phyloP scores from a whole-genome alignment of 1,140 invertebrate species.

The Aphis craccivora region DNA sequence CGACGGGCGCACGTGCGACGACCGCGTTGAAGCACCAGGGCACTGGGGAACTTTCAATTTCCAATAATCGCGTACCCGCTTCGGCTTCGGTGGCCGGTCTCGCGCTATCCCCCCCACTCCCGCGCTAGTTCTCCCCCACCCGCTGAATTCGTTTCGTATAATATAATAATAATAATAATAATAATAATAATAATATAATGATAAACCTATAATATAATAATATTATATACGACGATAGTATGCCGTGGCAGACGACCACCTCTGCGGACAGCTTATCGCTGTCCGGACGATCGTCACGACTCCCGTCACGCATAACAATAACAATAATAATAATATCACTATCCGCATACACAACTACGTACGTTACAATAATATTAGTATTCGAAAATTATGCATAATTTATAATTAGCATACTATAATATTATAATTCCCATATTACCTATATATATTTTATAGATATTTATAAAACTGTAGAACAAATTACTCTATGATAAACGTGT shows the following conservation, averaged over 20 bases:
- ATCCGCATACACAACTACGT: not conserved
- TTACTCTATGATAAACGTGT: no score
- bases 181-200: not conserved
- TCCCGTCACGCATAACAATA: not conserved
- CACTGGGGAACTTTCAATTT: conserved; percentile 35
- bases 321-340: not conserved
- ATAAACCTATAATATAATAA: not conserved
- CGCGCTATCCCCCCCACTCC: not conserved
- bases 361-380: not conserved
- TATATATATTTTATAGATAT: not conserved
- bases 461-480: no score
- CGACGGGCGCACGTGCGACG: conserved; percentile 17
- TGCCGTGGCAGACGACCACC: not conserved
- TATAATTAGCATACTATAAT: not conserved
- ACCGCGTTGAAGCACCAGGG: not conserved
- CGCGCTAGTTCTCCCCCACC: not conserved
- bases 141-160: not conserved
- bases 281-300: not conserved
- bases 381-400: not conserved
- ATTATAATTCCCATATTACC: not conserved
- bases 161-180: no score
- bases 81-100: not conserved
- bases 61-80: conserved; percentile 8
- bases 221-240: not conserved
- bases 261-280: not conserved